These are phyloP conservation scores for Boleophthalmus pectinirostris DNA, from an alignment of 2,113 vertebrate genomes.

Conservation along the genomic window DNA sequence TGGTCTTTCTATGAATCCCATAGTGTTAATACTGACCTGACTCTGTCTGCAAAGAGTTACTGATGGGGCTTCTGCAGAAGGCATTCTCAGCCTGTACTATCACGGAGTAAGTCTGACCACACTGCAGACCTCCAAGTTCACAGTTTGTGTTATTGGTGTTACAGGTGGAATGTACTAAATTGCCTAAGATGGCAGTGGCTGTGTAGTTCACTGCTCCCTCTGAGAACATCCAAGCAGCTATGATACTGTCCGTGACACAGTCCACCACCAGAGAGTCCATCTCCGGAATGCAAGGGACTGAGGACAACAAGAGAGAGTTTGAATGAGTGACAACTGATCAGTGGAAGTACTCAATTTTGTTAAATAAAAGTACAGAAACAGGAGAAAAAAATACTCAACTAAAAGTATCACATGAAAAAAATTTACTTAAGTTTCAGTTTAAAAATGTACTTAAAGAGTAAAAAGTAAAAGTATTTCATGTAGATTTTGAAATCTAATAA, in stretches of 20 bases:
- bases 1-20: no score
- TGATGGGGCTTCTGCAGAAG: constrained; percentile 62
- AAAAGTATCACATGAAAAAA: no score
- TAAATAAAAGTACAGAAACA: no score
- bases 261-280: constrained; percentile 55
- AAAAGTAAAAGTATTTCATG: no score
- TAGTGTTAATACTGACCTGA: constrained; percentile 61
- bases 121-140: constrained; percentile 62
- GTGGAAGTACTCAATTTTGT: no score
- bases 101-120: constrained; percentile 64
- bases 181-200: constrained; percentile 34
- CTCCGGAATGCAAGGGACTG: constrained; percentile 73
- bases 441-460: no score
- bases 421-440: no score
- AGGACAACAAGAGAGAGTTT: background rate
- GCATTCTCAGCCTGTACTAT: constrained; percentile 57
- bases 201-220: constrained; percentile 62
- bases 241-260: constrained; percentile 62
- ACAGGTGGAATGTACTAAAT: constrained; percentile 49
- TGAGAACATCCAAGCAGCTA: constrained; percentile 59
- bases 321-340: background rate
- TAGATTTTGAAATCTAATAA: no score
- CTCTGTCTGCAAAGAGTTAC: constrained; percentile 38
- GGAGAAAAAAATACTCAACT: no score
- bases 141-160: constrained; percentile 68